These are phyloP conservation scores for Drosophila chauvacae DNA, from an alignment of 1,140 invertebrate genomes.

Conservation along the genomic window DNA sequence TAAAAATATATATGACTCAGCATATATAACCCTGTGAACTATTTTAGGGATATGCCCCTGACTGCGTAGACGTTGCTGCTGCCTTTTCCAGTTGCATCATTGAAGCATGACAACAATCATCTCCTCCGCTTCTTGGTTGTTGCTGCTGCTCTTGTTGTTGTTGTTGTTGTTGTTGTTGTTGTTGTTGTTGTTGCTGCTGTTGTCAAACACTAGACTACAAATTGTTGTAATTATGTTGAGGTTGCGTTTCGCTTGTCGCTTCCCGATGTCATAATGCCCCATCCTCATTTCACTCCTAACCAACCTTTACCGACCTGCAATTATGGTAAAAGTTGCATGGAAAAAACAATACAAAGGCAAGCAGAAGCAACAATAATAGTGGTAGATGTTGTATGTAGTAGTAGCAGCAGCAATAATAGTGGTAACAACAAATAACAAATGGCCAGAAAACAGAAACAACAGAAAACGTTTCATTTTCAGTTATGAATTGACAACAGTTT, in stretches of 20 bases:
- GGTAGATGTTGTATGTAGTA: conserved; percentile 10
- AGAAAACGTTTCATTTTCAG: conserved; percentile 77
- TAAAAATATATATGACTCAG: not conserved
- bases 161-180: conserved; percentile 65
- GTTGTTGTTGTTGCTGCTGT: conserved; percentile 55
- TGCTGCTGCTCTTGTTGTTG: conserved; percentile 51
- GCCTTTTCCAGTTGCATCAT: conserved; percentile 75
- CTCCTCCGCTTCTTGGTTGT: conserved; percentile 29
- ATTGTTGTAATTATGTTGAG: conserved; percentile 81
- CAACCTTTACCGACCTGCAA: conserved; percentile 56
- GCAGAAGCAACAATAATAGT: conserved; percentile 44
- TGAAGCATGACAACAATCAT: conserved; percentile 80
- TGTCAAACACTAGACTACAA: conserved; percentile 80
- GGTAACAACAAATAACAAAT: conserved; percentile 44
- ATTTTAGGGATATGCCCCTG: not conserved
- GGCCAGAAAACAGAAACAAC: conserved; percentile 18
- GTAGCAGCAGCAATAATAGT: conserved; percentile 47
- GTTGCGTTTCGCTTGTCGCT: conserved; percentile 82
- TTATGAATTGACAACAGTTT: conserved; percentile 71
- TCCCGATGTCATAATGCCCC: conserved; percentile 78
- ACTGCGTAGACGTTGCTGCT: conserved; percentile 1
- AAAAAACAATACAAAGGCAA: conserved; percentile 40
- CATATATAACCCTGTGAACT: not conserved
- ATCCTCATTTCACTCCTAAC: conserved; percentile 29
- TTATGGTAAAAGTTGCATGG: conserved; percentile 83